A percentile compares a stretch with the other conserved stretches of the same genome.
phyloP scores from a whole-genome alignment of 2,888 invertebrate genomes.

The Baccha elongata region DNA sequence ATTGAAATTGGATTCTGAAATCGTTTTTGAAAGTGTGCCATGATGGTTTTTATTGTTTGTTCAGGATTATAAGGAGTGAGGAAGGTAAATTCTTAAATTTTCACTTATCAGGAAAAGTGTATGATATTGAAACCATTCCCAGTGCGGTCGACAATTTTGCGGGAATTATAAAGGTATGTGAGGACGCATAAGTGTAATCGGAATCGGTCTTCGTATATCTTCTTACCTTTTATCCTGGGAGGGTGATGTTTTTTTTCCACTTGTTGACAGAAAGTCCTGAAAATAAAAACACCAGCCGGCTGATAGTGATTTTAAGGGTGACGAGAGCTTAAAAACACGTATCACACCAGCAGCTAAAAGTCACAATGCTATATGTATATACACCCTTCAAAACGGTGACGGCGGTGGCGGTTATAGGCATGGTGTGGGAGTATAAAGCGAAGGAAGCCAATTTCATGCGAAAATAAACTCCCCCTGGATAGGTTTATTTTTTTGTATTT shows the following conservation, averaged over 20 bases:
- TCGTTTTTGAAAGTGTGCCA: slow-evolving; percentile 51
- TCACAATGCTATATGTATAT: slow-evolving; percentile 8
- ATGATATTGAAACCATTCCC: slow-evolving; percentile 52
- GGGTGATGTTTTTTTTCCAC: slow-evolving; percentile 53
- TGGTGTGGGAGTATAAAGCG: slow-evolving; percentile 15
- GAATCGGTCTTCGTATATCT: slow-evolving; percentile 27
- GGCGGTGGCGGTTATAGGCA: slow-evolving; percentile 2
- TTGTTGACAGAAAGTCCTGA: slow-evolving; percentile 60
- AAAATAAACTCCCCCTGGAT: slow-evolving; percentile 70
- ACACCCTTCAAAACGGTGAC: slow-evolving; percentile 47
- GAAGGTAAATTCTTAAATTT: slow-evolving; percentile 42
- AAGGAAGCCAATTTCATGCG: slow-evolving; percentile 73
- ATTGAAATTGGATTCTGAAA: slow-evolving; percentile 33
- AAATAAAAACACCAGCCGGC: slow-evolving; percentile 55
- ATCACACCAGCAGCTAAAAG: slow-evolving; percentile 66
- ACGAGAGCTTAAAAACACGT: slow-evolving; percentile 59
- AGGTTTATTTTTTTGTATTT: slow-evolving; percentile 43
- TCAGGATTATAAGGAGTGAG: slow-evolving; percentile 4
- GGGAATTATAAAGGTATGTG: slow-evolving; percentile 39
- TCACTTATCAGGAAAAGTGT: not conserved
- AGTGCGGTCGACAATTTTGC: slow-evolving; percentile 1
- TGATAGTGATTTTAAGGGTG: slow-evolving; percentile 67
- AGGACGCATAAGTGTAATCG: slow-evolving; percentile 60
- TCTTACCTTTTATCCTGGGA: slow-evolving; percentile 46
- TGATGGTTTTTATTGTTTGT: slow-evolving; percentile 16